Evolutionary conservation across 2,888 invertebrate species (phyloP).

Genomic region (Adineta ricciae): DNA sequence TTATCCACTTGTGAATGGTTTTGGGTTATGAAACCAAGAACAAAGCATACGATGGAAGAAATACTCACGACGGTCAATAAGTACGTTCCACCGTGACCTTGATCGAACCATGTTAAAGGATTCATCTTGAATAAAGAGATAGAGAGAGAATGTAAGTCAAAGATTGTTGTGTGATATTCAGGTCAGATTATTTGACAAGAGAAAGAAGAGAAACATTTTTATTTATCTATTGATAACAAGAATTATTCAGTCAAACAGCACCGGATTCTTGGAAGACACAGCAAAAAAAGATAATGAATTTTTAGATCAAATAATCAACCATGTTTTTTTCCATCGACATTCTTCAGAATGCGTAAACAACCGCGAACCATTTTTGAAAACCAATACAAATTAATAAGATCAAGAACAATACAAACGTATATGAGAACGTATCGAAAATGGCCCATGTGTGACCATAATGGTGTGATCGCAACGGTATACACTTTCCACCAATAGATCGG

Average conservation of each 20-base stretch:
- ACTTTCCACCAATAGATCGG: conserved; percentile 46
- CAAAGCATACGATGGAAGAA: not conserved
- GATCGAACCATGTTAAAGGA: not conserved
- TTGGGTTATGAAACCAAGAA: not conserved
- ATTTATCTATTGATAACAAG: not conserved
- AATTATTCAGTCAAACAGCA: not conserved
- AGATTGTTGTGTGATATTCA: no score
- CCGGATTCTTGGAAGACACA: not conserved
- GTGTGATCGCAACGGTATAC: conserved; percentile 42
- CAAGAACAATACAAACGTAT: conserved; percentile 42
- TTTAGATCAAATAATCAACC: not conserved
- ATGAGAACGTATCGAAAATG: conserved; percentile 44
- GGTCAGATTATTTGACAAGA: no score
- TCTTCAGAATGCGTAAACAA: not conserved
- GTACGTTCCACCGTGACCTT: not conserved
- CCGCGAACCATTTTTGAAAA: conserved; percentile 36
- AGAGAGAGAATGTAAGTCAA: not conserved
- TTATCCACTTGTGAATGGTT: conserved; percentile 25
- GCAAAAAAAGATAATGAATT: not conserved
- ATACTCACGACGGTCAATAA: not conserved
- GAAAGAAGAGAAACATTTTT: not conserved
- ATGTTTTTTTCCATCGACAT: not conserved
- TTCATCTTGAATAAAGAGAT: not conserved
- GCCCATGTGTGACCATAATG: conserved; percentile 40
- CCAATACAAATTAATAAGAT: conserved; percentile 46